Base-by-base conservation (phyloP, 1,140 invertebrate species). In the Drosophila ercepeae region DNA sequence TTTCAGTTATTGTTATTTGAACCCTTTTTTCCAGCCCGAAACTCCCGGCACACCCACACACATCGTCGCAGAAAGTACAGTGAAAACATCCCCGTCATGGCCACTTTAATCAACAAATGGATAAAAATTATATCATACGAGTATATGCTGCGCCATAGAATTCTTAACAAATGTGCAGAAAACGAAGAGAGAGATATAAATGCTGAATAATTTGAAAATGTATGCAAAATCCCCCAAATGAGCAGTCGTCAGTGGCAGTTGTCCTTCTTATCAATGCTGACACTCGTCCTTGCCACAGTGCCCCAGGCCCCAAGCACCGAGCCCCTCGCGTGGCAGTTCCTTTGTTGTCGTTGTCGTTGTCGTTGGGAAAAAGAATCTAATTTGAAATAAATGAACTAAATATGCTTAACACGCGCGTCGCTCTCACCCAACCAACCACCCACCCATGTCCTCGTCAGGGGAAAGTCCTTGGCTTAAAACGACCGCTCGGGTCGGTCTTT, bases 331-430 rank as follows among this genome's bases (percentile, higher is more conserved):
- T 14, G 65, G 44, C 49, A 42, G 32, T 65, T 53, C 52, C 52
- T 48, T 51, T 81, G 71, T 76, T 76, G 65, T 70, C 64, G 78
- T 78, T 55, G 39, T 7, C n/a, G n/a, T n/a, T n/a, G n/a, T n/a
- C n/a, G n/a, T n/a, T n/a, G 68, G 11, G 21, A 53, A 53, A 63
- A 78, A 73, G 78, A 88, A 89, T 90, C 88, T 89, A 89, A 88
- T 89, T 89, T 89, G 78, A 88, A 89, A 89, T 89, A 89, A 89
- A 89, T 89, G 88, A 89, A 89, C 88, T 89, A 89, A 89, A 89
- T 89, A 89, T 89, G 88, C 88, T 90, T 89, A 89, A 89, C 88
- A 89, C 88, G 88, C 82, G 49, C 36, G 41, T 21, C 16, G 49
- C 13, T 48, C 8, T 9, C 67, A 34, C 44, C 49, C 32, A 50